Evolutionary conservation across 2,888 invertebrate species (phyloP), one percentile per base, ranked within the genome.

Genomic region (Pocota personata): DNA sequence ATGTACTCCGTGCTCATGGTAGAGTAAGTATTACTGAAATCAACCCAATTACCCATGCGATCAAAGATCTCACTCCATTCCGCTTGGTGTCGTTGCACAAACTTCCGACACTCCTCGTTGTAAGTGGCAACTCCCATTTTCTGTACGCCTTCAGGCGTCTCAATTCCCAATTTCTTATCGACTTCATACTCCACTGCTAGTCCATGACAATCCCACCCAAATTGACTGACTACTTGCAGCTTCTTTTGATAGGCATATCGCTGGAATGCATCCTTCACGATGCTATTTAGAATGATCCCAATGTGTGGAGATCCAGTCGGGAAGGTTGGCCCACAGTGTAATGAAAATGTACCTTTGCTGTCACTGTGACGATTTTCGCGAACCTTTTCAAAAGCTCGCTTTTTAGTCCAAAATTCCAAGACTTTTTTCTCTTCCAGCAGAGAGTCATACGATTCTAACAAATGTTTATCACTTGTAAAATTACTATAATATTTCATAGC

Each of bases 121-220:
- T 99, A 99, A 66, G 95, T 95, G 50, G 94, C 95, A 90, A 99
- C 98, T 8, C 99, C 99, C 96, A 99, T 96, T 92, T 96, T 98
- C 96, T 69, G 94, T 0, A 99, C 98, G 94, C 99, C 98, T 77
- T 96, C 97, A 0, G 98, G 98, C 98, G 91, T 98, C 92, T 96
- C 97, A 89, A 99, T 98, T 2, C 95, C 96, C 16, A 98, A 92
- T 0, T 94, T 93, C 93, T 97, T 97, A 90, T 97, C 97, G 89
- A 97, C 96, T 94, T 97, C 97, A 93, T 95, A 97, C 92, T 97
- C 97, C 58, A 99, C 97, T 10, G 99, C 98, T 50, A 99, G 93
- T 3, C 99, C 99, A 93, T 99, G 99, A 89, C 97, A 97, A 93
- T 98, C 99, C 98, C 99, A 99, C 1, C 98, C 98, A 93, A 99